Percentiles rank a stretch among this genome's conserved stretches.
phyloP scores from a whole-genome alignment of 2,113 vertebrate species.

The Corythaixoides concolor region DNA sequence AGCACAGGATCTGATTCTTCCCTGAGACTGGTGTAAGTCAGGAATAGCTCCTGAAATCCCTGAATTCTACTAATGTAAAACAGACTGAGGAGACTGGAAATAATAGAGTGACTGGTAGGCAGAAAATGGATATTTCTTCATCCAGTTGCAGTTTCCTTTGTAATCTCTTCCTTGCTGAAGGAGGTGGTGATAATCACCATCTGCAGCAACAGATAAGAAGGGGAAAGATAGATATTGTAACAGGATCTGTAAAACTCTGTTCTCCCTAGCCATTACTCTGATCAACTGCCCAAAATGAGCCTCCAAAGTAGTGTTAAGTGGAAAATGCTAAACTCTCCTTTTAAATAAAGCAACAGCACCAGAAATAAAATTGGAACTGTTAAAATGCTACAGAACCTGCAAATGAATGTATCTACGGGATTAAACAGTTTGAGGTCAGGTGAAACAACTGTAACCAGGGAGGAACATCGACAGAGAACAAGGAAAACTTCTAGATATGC shows the following conservation, averaged over 20 bases:
- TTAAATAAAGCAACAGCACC: neutral
- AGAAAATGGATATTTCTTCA: neutral
- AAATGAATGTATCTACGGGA: neutral
- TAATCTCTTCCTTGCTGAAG: neutral
- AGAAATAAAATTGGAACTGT: neutral
- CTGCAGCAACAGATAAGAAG: slow-evolving; percentile 36
- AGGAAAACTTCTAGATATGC: neutral
- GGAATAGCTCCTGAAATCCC: neutral
- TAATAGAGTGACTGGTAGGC: neutral
- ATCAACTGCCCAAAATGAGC: neutral
- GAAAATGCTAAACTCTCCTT: neutral
- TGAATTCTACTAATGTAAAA: neutral
- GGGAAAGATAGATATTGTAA: neutral
- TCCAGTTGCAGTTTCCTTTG: neutral
- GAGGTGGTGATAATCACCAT: neutral
- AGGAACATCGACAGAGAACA: neutral
- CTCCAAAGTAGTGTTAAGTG: neutral
- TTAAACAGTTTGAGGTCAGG: neutral
- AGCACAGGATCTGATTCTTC: neutral
- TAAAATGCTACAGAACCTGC: neutral
- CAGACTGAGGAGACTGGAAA: neutral
- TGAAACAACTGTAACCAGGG: neutral
- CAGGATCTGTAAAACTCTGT: neutral
- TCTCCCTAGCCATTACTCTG: neutral
- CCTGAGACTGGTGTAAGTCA: neutral